These are phyloP conservation scores for Ashinkailepas kermadecensis DNA, from an alignment of 2,888 invertebrate genomes.

Conservation along the genomic window DNA sequence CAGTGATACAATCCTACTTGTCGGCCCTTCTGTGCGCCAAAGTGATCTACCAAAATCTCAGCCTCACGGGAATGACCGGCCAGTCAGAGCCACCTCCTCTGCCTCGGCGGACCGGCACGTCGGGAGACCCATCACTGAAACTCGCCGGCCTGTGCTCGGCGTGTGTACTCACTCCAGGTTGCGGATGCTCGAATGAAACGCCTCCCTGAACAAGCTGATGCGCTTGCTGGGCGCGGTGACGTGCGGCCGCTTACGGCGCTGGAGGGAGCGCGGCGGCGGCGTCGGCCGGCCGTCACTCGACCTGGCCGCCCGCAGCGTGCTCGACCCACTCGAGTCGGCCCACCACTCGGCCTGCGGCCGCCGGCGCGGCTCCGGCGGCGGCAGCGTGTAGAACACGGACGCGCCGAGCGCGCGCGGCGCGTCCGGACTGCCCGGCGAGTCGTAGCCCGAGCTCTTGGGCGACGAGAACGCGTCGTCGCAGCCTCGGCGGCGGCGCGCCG, in stretches of 20 bases:
- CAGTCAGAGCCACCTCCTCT: too few species aligned
- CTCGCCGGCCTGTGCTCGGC: neutral
- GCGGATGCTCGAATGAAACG: slow-evolving; percentile 20
- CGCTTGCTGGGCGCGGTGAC: neutral
- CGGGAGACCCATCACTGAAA: too few species aligned
- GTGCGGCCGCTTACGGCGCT: neutral
- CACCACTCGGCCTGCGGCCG: neutral
- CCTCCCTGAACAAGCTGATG: slow-evolving; percentile 17
- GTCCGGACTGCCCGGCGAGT: neutral
- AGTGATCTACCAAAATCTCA: too few species aligned
- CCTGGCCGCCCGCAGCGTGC: neutral
- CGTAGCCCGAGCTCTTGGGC: slow-evolving; percentile 17
- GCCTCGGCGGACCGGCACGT: too few species aligned
- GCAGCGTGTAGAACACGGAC: neutral
- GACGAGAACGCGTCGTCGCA: neutral
- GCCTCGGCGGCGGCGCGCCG: neutral
- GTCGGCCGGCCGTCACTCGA: neutral
- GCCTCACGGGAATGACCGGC: too few species aligned
- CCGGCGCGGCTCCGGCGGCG: neutral
- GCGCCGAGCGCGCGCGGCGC: neutral
- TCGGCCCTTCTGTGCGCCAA: too few species aligned
- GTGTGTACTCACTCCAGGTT: slow-evolving; percentile 3
- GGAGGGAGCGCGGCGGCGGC: slow-evolving; percentile 9
- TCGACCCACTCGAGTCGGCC: neutral
- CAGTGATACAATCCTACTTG: too few species aligned